Evolutionary conservation across 1,140 invertebrate genomes (phyloP).

Genomic region (Sycophila sp.): DNA sequence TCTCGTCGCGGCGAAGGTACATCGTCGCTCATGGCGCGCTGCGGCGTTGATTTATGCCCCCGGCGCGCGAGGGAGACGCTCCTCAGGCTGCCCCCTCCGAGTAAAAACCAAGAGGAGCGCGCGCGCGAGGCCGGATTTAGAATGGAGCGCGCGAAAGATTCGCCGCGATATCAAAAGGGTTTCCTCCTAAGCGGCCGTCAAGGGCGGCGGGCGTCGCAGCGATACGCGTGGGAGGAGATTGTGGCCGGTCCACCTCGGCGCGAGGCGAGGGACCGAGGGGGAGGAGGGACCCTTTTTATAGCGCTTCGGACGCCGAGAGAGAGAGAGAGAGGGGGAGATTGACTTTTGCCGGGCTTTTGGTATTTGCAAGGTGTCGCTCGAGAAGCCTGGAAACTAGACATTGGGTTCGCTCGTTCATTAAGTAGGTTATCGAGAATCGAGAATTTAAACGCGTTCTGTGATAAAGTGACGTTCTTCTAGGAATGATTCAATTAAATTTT

Average conservation of each 20-base stretch:
- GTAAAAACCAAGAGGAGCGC: neutral
- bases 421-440: too few species aligned
- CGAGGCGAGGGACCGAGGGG: neutral
- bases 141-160: constrained; percentile 5
- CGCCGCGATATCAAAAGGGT: constrained; percentile 26
- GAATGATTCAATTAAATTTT: too few species aligned
- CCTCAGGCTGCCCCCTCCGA: neutral
- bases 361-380: too few species aligned
- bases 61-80: constrained; percentile 8
- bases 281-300: neutral
- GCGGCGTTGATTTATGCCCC: constrained; percentile 25
- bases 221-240: neutral
- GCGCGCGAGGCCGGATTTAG: constrained; percentile 14
- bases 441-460: too few species aligned
- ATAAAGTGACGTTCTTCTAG: too few species aligned
- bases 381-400: too few species aligned
- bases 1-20: too few species aligned
- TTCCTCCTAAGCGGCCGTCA: neutral
- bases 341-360: too few species aligned
- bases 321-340: too few species aligned
- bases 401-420: too few species aligned
- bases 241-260: neutral
- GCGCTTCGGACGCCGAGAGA: too few species aligned
- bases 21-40: too few species aligned
- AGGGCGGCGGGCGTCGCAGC: neutral